phyloP scores from a whole-genome alignment of 2,113 vertebrate genomes.

The Thryonomys swinderianus region DNA sequence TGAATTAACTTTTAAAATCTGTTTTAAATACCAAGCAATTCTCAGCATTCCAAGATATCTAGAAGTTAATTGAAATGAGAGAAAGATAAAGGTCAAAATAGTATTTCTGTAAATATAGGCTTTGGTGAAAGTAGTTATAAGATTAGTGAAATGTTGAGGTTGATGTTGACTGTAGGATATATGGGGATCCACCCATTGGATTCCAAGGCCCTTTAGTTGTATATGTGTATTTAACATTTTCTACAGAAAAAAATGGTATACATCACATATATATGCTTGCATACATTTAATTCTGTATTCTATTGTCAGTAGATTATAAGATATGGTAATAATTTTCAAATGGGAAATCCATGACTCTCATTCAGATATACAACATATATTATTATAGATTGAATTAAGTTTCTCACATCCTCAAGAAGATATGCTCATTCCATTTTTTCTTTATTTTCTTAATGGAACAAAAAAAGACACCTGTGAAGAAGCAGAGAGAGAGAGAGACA shows the following conservation, averaged over 20 bases:
- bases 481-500: too few species aligned
- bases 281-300: not conserved
- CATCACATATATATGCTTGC: not conserved
- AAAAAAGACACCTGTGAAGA: too few species aligned
- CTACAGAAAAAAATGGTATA: not conserved
- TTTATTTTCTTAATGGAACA: too few species aligned
- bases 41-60: not conserved
- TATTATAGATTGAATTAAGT: not conserved
- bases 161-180: not conserved
- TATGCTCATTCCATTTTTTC: too few species aligned
- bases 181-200: not conserved
- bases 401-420: not conserved
- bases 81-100: not conserved
- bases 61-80: not conserved
- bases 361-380: not conserved
- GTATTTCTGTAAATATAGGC: not conserved
- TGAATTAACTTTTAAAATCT: conserved; percentile 48
- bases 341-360: not conserved
- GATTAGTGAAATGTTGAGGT: not conserved
- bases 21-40: conserved; percentile 24
- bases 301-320: not conserved
- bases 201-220: not conserved
- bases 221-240: not conserved
- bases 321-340: not conserved
- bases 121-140: not conserved